Evolutionary conservation across 2,113 vertebrate genomes (phyloP).

Genomic region (Tyrannus savana): DNA sequence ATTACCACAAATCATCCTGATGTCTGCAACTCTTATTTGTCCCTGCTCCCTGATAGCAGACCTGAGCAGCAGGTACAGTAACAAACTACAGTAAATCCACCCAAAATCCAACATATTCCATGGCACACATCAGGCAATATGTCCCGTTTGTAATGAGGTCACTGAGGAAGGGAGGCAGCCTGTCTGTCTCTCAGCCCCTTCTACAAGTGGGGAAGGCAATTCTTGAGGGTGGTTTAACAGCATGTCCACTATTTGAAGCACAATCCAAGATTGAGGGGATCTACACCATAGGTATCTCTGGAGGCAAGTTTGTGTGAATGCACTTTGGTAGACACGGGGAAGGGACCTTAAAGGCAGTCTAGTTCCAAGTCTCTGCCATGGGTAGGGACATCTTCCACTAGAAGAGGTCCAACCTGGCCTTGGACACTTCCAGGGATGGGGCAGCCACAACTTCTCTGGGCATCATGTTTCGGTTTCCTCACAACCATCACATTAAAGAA

Average conservation of each 20-base stretch:
- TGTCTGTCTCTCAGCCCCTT: not conserved
- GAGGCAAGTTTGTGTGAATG: not conserved
- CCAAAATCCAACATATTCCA: not conserved
- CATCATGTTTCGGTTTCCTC: not conserved
- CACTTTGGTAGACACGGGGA: not conserved
- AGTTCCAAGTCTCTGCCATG: not conserved
- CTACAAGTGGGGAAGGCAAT: accelerated
- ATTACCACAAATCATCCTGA: accelerated
- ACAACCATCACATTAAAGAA: not conserved
- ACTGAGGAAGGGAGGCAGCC: not conserved
- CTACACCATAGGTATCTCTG: not conserved
- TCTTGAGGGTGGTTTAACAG: not conserved
- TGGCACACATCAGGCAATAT: accelerated
- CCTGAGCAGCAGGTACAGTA: not conserved
- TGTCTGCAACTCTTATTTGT: not conserved
- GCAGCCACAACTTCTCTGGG: not conserved
- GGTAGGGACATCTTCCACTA: not conserved
- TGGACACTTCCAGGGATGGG: not conserved
- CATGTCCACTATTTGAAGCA: not conserved
- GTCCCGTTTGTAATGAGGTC: not conserved
- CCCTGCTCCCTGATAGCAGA: accelerated
- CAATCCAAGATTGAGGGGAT: not conserved
- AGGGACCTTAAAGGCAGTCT: not conserved
- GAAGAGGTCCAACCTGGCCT: not conserved
- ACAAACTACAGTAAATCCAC: not conserved